These are phyloP conservation scores for Steinernema khuongi DNA, from an alignment of 1,140 invertebrate genomes.

Conservation along the genomic window DNA sequence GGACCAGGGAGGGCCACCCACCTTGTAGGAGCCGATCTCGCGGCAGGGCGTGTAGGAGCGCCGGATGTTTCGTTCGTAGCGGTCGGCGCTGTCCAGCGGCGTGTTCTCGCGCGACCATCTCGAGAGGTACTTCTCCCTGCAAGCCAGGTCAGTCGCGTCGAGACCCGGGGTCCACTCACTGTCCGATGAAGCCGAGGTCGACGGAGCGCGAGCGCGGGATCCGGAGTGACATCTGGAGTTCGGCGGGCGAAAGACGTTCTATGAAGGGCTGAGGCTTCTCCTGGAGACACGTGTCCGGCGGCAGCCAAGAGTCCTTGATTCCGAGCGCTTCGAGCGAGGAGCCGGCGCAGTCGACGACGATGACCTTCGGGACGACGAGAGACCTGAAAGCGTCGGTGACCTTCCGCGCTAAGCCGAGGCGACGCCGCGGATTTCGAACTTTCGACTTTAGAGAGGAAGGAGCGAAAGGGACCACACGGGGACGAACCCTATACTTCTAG, in stretches of 20 bases:
- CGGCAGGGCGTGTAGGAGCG: constrained; percentile 37
- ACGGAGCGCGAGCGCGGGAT: constrained; percentile 26
- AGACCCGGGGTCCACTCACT: constrained; percentile 62
- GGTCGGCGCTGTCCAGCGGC: constrained; percentile 26
- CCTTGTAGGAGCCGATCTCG: constrained; percentile 29
- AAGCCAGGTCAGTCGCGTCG: neutral
- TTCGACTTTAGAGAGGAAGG: too few relatives aligned
- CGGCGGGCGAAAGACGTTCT: neutral
- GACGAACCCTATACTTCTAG: too few relatives aligned
- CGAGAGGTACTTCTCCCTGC: constrained; percentile 40
- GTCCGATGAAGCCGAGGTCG: constrained; percentile 75
- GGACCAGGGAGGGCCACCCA: neutral
- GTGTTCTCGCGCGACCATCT: constrained; percentile 41
- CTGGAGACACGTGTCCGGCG: neutral
- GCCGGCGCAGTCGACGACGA: constrained; percentile 11
- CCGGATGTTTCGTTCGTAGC: constrained; percentile 28
- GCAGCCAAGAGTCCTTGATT: constrained; percentile 1
- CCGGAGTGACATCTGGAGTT: neutral
- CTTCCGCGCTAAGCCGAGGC: neutral
- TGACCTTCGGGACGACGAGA: neutral
- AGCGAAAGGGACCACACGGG: too few relatives aligned
- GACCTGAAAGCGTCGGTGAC: neutral
- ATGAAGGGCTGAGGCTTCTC: neutral
- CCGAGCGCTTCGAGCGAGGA: constrained; percentile 5
- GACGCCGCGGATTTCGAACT: neutral